phyloP scores from a whole-genome alignment of 2,113 vertebrate genomes.

The Muscicapa adusta region DNA sequence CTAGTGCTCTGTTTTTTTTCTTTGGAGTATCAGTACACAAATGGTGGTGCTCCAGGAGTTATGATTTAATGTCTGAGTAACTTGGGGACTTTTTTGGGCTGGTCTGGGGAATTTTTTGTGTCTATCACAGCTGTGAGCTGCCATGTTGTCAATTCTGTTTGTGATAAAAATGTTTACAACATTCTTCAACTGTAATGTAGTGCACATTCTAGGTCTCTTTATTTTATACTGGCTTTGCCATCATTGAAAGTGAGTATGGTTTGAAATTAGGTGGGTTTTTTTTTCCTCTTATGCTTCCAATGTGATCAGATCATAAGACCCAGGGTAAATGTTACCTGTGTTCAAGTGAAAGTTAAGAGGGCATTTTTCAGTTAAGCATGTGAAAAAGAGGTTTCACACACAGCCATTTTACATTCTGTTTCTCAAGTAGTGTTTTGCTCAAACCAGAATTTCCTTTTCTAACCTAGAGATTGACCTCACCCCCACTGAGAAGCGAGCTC shows the following conservation, averaged over 20 bases:
- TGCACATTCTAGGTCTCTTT: background rate
- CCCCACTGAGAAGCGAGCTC: background rate
- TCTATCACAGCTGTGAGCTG: background rate
- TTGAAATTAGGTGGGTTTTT: background rate
- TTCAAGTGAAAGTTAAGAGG: background rate
- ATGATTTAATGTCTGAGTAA: background rate
- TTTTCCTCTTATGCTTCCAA: background rate
- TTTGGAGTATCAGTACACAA: background rate
- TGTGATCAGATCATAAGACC: background rate
- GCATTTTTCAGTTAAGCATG: background rate
- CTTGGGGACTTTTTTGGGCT: background rate
- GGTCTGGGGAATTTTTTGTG: background rate
- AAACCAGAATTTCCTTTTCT: background rate
- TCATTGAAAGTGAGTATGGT: background rate
- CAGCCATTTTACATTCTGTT: background rate
- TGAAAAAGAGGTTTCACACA: background rate
- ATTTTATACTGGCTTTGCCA: background rate
- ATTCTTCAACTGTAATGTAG: background rate
- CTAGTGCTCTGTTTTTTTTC: background rate
- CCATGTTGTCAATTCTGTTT: background rate
- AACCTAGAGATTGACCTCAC: background rate
- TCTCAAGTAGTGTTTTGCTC: background rate
- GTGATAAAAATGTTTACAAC: background rate
- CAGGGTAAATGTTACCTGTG: background rate
- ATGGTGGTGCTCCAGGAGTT: background rate